phyloP scores from a whole-genome alignment of 1,140 invertebrate species.

The Trichoplusia ni region DNA sequence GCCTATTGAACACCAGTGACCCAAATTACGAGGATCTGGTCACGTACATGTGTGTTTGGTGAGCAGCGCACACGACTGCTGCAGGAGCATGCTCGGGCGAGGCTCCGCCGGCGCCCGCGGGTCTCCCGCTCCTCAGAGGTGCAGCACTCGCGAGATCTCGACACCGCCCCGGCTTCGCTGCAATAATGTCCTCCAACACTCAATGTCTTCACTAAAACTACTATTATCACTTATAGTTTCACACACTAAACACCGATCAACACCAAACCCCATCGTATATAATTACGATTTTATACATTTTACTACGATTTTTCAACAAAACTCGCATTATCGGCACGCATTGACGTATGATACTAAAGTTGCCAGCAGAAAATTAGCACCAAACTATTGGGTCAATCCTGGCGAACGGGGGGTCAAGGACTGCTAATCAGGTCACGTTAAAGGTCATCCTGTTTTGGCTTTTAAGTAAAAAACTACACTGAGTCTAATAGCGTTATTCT shows the following conservation, averaged over 20 bases:
- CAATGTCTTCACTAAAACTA: background rate
- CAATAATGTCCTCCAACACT: background rate
- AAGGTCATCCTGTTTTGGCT: background rate
- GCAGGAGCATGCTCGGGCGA: constrained; percentile 9
- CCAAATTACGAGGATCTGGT: background rate
- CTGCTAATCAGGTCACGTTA: background rate
- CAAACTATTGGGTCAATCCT: constrained; percentile 9
- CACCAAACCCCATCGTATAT: constrained; percentile 19
- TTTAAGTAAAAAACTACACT: background rate
- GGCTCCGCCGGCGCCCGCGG: background rate
- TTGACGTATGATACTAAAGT: constrained; percentile 27
- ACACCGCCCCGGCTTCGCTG: constrained; percentile 17
- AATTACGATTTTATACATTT: constrained; percentile 22
- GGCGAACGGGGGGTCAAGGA: constrained; percentile 14
- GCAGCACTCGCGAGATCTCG: background rate
- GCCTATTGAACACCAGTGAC: background rate
- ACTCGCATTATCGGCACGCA: background rate
- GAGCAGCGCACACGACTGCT: background rate
- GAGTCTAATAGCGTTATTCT: background rate
- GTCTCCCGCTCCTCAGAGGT: background rate
- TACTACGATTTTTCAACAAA: constrained; percentile 8
- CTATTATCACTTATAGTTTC: background rate
- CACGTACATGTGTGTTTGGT: constrained; percentile 1
- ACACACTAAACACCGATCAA: constrained; percentile 9
- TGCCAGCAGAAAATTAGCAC: constrained; percentile 8